phyloP scores from a whole-genome alignment of 2,888 invertebrate species.

The Plusia festucae region DNA sequence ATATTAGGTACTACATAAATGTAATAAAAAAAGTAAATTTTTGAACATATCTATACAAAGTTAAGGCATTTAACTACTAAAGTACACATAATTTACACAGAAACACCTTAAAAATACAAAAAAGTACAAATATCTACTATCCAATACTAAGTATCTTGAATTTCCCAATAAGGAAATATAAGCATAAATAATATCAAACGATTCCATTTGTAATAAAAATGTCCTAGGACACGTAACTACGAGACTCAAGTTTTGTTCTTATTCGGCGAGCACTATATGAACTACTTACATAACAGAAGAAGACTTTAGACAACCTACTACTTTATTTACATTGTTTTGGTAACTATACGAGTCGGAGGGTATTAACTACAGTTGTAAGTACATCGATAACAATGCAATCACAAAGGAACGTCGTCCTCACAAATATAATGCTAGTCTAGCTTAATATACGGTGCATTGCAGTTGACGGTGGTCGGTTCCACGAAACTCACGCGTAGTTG shows the following conservation, averaged over 20 bases:
- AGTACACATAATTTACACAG: background rate
- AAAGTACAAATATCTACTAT: background rate
- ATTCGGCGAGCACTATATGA: background rate
- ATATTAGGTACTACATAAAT: background rate
- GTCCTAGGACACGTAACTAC: background rate
- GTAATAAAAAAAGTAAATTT: background rate
- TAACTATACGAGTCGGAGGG: conserved; percentile 11
- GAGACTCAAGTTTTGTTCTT: background rate
- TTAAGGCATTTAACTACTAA: background rate
- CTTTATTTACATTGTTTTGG: conserved; percentile 18
- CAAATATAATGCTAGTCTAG: conserved; percentile 7
- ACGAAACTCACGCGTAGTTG: conserved; percentile 65
- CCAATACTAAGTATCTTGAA: background rate
- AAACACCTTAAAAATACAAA: conserved; percentile 4
- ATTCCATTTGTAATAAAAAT: background rate
- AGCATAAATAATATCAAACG: background rate
- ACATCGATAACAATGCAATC: conserved; percentile 9
- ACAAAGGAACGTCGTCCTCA: conserved; percentile 5
- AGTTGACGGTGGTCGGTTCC: background rate
- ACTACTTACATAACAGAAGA: background rate
- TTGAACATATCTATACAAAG: background rate
- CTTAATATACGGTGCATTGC: conserved; percentile 47
- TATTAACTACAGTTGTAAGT: conserved; percentile 6
- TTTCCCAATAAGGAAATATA: conserved; percentile 7
- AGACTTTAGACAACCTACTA: background rate